These are phyloP conservation scores for Sitta europaea DNA, from an alignment of 2,113 vertebrate species.

Conservation along the genomic window DNA sequence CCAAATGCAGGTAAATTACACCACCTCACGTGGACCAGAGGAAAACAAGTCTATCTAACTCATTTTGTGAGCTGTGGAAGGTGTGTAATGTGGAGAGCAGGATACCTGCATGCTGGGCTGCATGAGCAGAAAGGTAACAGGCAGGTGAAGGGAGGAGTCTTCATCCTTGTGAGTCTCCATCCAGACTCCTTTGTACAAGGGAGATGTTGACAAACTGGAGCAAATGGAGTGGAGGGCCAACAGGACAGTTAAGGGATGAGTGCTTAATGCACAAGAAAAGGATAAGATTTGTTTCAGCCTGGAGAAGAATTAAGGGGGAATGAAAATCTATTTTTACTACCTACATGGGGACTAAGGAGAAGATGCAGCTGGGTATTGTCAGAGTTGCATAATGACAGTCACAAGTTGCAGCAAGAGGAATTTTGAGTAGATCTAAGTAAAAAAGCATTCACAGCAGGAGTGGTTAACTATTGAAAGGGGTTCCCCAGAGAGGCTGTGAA, in stretches of 20 bases:
- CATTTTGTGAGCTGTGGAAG: background rate
- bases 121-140: background rate
- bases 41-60: background rate
- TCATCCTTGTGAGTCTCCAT: background rate
- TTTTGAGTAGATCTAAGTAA: background rate
- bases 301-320: background rate
- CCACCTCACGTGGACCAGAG: background rate
- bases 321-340: background rate
- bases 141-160: background rate
- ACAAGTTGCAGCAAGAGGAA: background rate
- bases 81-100: background rate
- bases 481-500: background rate
- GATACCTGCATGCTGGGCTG: background rate
- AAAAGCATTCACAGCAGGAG: background rate
- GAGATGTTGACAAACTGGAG: background rate
- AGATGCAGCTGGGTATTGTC: background rate
- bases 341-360: background rate
- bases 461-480: background rate
- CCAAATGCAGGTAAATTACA: background rate
- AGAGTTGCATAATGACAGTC: background rate
- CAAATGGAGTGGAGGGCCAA: background rate
- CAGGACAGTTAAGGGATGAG: background rate
- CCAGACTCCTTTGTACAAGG: background rate
- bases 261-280: background rate
- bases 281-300: background rate